Percentiles rank a stretch among this genome's conserved stretches.
These are phyloP conservation scores for Cynodonichthys magdalenae DNA, from an alignment of 2,797 vertebrate species.

Conservation along the genomic window DNA sequence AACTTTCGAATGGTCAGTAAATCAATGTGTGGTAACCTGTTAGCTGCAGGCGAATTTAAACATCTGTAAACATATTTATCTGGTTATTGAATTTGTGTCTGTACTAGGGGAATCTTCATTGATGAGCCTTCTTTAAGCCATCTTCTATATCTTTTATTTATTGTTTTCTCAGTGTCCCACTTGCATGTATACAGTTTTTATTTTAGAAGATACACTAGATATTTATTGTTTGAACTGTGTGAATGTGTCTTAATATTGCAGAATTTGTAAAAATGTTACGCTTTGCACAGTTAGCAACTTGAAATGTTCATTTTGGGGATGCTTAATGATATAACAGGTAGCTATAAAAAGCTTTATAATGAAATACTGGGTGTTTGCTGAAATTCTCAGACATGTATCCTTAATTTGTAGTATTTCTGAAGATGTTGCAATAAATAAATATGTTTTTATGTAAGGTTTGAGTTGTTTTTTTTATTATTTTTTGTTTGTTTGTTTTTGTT, in stretches of 20 bases:
- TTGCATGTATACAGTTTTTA: constrained; percentile 12
- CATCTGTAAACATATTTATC: not conserved
- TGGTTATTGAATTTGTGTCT: constrained; percentile 11
- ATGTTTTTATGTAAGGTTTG: not conserved
- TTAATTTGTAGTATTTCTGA: not conserved
- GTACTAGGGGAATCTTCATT: not conserved
- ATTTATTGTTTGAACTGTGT: constrained; percentile 31
- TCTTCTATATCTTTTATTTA: constrained; percentile 19
- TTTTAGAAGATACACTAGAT: constrained; percentile 39
- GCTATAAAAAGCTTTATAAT: too few relatives aligned
- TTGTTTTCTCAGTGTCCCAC: not conserved
- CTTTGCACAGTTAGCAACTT: constrained; percentile 7
- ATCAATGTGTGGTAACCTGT: constrained; percentile 7
- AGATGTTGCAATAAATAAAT: constrained; percentile 2
- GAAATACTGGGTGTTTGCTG: too few relatives aligned
- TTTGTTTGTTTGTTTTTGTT: not conserved
- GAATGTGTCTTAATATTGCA: constrained; percentile 24
- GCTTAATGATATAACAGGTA: not conserved
- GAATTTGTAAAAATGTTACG: not conserved
- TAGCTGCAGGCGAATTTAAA: constrained; percentile 3
- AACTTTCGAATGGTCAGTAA: constrained; percentile 8
- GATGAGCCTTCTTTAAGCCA: not conserved
- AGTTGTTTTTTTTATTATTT: not conserved
- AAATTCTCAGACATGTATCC: too few relatives aligned
- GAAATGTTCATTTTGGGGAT: not conserved